These are phyloP conservation scores for Eurois occulta DNA, from an alignment of 2,888 invertebrate species.

Conservation along the genomic window DNA sequence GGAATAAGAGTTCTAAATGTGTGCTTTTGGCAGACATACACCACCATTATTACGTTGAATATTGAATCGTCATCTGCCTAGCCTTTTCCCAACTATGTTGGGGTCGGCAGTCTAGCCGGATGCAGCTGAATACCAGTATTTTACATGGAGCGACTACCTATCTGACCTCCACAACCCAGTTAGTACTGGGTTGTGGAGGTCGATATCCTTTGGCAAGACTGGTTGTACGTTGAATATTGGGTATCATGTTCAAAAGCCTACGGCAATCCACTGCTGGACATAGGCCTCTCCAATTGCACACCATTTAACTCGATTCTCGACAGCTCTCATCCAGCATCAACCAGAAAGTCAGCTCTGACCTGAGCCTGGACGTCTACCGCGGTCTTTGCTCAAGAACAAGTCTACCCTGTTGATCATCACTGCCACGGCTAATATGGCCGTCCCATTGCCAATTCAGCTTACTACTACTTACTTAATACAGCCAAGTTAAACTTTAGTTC, in stretches of 20 bases:
- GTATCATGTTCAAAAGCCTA: neutral
- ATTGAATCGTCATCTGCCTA: neutral
- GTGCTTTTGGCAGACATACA: neutral
- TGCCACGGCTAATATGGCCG: neutral
- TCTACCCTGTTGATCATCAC: neutral
- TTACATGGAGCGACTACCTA: neutral
- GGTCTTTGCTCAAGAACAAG: neutral
- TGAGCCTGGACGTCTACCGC: neutral
- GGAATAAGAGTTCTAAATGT: neutral
- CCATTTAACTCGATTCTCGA: neutral
- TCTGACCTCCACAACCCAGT: neutral
- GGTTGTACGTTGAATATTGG: conserved; percentile 3
- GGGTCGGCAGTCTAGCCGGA: neutral
- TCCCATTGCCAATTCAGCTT: neutral
- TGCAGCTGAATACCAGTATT: neutral
- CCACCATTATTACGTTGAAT: neutral
- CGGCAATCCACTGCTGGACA: neutral
- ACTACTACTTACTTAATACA: too few species aligned
- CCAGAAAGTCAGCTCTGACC: neutral
- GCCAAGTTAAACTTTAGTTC: neutral
- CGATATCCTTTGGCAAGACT: neutral
- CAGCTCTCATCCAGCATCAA: neutral
- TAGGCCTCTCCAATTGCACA: neutral
- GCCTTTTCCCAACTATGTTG: neutral
- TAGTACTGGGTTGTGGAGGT: too few species aligned